These are phyloP conservation scores for Petroica traversi DNA, from an alignment of 2,113 vertebrate genomes.

Conservation along the genomic window DNA sequence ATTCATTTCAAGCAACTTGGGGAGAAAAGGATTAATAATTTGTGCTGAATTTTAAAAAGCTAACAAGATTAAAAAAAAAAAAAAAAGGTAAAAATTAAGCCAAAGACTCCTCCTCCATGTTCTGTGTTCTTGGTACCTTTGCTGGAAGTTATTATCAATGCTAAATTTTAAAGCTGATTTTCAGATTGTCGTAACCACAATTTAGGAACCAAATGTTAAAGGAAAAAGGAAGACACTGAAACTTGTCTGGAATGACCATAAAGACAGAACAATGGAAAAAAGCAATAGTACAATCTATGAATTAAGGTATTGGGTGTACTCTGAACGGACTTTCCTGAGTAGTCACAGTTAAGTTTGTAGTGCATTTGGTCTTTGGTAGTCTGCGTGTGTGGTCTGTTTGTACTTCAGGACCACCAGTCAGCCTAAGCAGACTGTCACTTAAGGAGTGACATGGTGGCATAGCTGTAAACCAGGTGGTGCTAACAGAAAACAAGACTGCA, in stretches of 20 bases:
- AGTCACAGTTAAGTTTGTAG: neutral
- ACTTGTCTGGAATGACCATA: neutral
- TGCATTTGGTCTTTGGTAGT: neutral
- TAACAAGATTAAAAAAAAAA: no score
- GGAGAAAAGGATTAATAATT: no score
- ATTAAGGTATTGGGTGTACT: neutral
- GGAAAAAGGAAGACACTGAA: neutral
- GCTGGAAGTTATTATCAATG: neutral
- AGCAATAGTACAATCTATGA: neutral
- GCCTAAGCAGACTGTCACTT: neutral
- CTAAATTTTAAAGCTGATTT: neutral
- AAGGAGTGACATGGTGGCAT: neutral
- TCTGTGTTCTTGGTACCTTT: no score
- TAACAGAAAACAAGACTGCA: conserved; percentile 6
- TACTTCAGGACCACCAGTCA: neutral
- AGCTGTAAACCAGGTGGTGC: neutral
- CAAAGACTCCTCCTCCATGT: no score
- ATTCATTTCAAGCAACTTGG: no score
- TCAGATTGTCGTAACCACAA: neutral
- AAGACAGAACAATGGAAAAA: neutral
- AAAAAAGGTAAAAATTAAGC: no score
- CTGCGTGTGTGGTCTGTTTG: neutral
- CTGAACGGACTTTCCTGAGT: neutral
- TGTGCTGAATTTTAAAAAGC: no score
- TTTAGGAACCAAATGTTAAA: neutral